phyloP scores from a whole-genome alignment of 2,113 vertebrate genomes.

The Tachysurus fulvidraco region DNA sequence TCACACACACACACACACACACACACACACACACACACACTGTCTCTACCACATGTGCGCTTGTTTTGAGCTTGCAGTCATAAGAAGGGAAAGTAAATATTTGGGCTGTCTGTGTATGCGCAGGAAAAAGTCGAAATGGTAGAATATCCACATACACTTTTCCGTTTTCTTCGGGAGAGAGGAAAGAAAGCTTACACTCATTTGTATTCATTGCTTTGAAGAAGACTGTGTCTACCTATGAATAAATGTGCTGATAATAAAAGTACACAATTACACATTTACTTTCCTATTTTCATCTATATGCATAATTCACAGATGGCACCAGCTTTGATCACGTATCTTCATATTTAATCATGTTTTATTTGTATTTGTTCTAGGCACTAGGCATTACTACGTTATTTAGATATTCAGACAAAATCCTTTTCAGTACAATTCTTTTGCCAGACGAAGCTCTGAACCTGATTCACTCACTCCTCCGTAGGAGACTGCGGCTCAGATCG shows the following conservation, averaged over 20 bases:
- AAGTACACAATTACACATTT: slow-evolving; percentile 49
- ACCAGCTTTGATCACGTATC: slow-evolving; percentile 8
- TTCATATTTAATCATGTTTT: slow-evolving; percentile 21
- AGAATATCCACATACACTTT: slow-evolving; percentile 52
- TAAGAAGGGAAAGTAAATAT: slow-evolving; percentile 70
- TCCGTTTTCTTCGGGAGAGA: slow-evolving; percentile 20
- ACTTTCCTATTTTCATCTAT: slow-evolving; percentile 32
- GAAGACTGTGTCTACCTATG: slow-evolving; percentile 33
- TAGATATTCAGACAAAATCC: neutral
- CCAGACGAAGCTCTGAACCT: neutral
- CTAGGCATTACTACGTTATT: neutral
- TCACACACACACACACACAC: slow-evolving; percentile 25
- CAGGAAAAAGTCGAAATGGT: slow-evolving; percentile 52
- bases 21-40: slow-evolving; percentile 25
- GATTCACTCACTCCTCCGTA: neutral
- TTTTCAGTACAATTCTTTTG: neutral
- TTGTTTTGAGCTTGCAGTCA: slow-evolving; percentile 62
- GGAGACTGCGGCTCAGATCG: neutral
- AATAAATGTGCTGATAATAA: slow-evolving; percentile 51
- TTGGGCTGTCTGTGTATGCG: slow-evolving; percentile 61
- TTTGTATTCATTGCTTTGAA: slow-evolving; percentile 54
- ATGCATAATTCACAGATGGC: slow-evolving; percentile 35
- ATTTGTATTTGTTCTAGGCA: neutral
- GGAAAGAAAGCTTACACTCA: slow-evolving; percentile 10
- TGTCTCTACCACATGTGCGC: slow-evolving; percentile 58